Evolutionary conservation across 2,797 vertebrate genomes (phyloP).

Genomic region (Lepilemur ruficaudatus): DNA sequence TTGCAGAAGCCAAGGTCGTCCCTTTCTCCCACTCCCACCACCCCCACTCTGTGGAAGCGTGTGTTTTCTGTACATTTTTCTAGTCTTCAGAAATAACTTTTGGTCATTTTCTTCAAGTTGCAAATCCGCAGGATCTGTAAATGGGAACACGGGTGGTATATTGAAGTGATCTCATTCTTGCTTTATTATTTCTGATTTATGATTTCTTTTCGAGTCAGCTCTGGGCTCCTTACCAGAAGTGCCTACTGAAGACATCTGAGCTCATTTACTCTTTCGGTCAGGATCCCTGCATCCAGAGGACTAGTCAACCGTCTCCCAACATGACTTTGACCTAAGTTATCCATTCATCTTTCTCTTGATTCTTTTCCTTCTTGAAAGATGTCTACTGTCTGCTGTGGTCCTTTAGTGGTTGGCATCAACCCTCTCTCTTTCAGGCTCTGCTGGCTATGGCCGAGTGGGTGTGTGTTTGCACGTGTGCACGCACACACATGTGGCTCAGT

Average conservation of each 20-base stretch:
- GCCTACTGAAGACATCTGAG: background rate
- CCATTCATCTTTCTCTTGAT: background rate
- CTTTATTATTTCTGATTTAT: background rate
- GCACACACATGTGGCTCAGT: accelerated
- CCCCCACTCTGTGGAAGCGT: background rate
- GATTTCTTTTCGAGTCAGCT: background rate
- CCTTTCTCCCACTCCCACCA: background rate
- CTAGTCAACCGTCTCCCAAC: background rate
- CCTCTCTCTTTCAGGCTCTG: background rate
- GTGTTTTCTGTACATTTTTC: background rate
- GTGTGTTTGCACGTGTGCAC: background rate
- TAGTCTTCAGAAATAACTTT: background rate
- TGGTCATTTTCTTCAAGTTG: background rate
- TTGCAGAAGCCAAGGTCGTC: background rate
- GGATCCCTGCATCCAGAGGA: background rate
- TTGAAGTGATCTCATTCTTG: background rate
- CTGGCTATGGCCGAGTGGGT: background rate
- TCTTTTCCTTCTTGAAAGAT: background rate
- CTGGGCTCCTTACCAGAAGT: background rate
- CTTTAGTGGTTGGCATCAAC: background rate
- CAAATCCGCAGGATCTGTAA: background rate
- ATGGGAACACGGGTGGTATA: accelerated
- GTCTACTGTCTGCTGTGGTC: background rate
- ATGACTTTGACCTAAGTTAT: background rate
- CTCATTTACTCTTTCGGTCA: background rate